phyloP scores from a whole-genome alignment of 2,888 invertebrate species.

The Hartigia nigra region DNA sequence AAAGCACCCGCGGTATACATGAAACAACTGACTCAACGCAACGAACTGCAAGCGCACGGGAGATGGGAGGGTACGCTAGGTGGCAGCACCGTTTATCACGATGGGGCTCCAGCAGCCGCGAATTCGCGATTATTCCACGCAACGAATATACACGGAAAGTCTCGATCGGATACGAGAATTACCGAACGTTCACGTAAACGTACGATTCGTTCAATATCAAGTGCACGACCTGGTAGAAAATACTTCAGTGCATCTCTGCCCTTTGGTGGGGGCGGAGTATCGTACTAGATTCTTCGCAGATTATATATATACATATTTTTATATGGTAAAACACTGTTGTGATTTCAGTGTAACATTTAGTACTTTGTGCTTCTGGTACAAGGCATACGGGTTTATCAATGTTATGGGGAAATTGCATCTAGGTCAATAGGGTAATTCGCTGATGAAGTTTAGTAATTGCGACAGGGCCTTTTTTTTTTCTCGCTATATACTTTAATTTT shows the following conservation, averaged over 20 bases:
- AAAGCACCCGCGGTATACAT: constrained; percentile 57
- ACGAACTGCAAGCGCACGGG: constrained; percentile 49
- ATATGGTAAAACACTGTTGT: neutral
- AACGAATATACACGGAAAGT: constrained; percentile 32
- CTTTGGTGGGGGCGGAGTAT: neutral
- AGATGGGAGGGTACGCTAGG: constrained; percentile 47
- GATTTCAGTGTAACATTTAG: neutral
- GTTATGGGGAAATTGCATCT: neutral
- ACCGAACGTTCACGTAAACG: constrained; percentile 15
- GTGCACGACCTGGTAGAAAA: constrained; percentile 44
- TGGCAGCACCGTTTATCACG: constrained; percentile 48
- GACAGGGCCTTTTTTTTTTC: neutral
- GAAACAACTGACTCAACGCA: constrained; percentile 61
- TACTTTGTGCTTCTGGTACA: neutral
- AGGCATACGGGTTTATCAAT: neutral
- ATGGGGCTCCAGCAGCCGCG: constrained; percentile 51
- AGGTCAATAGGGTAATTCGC: neutral
- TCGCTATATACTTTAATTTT: neutral
- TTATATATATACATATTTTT: neutral
- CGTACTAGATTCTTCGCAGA: neutral
- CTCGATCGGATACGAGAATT: constrained; percentile 29
- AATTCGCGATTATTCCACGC: constrained; percentile 20
- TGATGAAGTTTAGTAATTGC: neutral
- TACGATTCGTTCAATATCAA: constrained; percentile 51
- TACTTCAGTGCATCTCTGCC: constrained; percentile 4